Evolutionary conservation across 2,113 vertebrate species (phyloP).

Genomic region (Ceuthmochares aereus): DNA sequence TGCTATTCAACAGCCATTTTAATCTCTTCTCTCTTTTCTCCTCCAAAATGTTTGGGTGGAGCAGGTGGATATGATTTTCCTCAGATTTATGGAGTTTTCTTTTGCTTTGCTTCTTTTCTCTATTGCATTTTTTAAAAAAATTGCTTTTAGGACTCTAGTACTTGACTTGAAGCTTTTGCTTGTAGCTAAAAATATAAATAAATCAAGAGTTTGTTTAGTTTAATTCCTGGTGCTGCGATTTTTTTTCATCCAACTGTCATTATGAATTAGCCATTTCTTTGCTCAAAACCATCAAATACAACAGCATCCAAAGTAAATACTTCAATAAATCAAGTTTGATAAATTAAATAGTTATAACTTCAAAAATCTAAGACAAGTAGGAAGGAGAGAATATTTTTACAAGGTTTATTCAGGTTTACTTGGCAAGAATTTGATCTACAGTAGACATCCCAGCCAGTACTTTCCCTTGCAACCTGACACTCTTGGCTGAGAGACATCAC

Average conservation of each 20-base stretch:
- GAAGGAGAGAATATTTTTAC: constrained; percentile 41
- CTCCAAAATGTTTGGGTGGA: not conserved
- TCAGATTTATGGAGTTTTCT: not conserved
- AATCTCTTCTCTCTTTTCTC: not conserved
- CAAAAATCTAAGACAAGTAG: constrained; percentile 56
- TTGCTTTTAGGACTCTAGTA: not conserved
- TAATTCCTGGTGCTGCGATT: not conserved
- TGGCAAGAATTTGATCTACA: constrained; percentile 62
- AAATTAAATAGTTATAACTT: constrained; percentile 45
- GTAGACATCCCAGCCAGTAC: constrained; percentile 50
- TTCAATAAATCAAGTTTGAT: constrained; percentile 26
- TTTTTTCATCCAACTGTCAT: constrained; percentile 35
- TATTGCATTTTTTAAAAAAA: not conserved
- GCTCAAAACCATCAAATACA: constrained; percentile 18
- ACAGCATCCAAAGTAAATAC: constrained; percentile 42
- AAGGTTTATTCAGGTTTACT: constrained; percentile 69
- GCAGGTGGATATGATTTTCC: not conserved
- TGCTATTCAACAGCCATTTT: not conserved
- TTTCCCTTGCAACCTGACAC: constrained; percentile 69
- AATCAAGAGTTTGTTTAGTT: constrained; percentile 42
- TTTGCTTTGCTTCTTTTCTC: not conserved
- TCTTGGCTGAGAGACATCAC: constrained; percentile 71
- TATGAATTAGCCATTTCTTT: constrained; percentile 48
- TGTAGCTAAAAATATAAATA: constrained; percentile 62
- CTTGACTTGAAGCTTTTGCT: not conserved